A percentile compares a stretch with the other conserved stretches of the same genome.
Evolutionary conservation across 2,113 vertebrate species (phyloP).

Genomic region (Rana temporaria): DNA sequence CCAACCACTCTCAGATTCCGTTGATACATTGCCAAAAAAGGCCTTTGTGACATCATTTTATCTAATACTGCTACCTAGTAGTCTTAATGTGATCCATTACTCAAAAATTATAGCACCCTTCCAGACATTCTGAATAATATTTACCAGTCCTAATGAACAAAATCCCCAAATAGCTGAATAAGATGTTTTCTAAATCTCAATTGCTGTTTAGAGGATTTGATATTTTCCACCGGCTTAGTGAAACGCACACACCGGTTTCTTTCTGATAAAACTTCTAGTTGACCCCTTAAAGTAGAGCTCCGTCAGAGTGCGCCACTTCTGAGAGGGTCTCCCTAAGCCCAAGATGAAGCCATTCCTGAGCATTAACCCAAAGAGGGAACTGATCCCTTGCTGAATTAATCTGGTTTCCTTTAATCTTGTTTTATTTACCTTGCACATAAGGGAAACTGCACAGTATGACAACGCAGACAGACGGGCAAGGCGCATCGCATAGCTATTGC

Average conservation of each 20-base stretch:
- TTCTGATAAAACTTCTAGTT: conserved; percentile 52
- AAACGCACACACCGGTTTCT: conserved; percentile 52
- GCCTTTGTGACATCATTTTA: neutral
- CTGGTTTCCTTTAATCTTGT: conserved; percentile 43
- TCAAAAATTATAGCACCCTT: conserved; percentile 25
- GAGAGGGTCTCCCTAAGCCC: conserved; percentile 29
- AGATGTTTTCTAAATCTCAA: conserved; percentile 52
- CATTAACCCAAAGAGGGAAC: conserved; percentile 36
- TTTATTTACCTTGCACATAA: conserved; percentile 41
- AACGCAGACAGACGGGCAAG: neutral
- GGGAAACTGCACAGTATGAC: conserved; percentile 28
- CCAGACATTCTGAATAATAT: conserved; percentile 39
- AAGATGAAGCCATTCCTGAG: neutral
- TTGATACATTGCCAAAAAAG: neutral
- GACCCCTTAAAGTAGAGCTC: conserved; percentile 53
- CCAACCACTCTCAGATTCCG: no score
- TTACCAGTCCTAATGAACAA: conserved; percentile 19
- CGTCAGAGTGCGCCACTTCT: conserved; percentile 21
- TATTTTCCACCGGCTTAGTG: conserved; percentile 57
- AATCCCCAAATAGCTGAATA: conserved; percentile 55
- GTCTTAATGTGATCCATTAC: conserved; percentile 13
- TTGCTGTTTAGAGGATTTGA: conserved; percentile 54
- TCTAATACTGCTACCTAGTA: neutral
- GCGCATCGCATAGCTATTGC: conserved; percentile 14
- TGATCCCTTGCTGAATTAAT: conserved; percentile 33